Conservation (phyloP, 2,113 vertebrate genomes). For the Capreolus pygargus region DNA sequence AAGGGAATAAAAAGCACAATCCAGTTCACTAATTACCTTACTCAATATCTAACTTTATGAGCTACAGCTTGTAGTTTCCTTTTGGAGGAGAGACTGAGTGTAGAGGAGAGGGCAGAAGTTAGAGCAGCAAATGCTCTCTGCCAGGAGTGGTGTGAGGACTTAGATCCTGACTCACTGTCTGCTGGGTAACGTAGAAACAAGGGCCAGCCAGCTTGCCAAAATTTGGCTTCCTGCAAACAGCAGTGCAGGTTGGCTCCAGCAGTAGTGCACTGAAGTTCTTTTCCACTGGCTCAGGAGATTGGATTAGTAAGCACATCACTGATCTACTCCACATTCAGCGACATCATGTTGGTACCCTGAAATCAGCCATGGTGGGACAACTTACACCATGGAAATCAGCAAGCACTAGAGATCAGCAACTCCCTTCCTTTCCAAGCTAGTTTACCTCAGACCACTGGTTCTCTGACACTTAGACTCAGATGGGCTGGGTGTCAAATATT, state of each 20-base stretch:
- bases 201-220: background rate
- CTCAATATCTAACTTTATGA: background rate
- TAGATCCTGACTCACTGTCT: background rate
- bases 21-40: background rate
- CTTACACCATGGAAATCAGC: background rate
- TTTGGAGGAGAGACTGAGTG: background rate
- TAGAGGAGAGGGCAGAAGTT: background rate
- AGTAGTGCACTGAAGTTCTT: background rate
- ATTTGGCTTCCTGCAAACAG: background rate
- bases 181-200: background rate
- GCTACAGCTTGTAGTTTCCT: background rate
- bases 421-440: background rate
- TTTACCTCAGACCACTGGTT: background rate
- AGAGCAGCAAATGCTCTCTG: background rate
- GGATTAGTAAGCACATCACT: accelerated
- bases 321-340: background rate
- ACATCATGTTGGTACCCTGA: background rate
- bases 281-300: background rate
- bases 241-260: accelerated
- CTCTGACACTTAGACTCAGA: background rate
- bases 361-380: background rate
- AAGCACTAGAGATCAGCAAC: background rate
- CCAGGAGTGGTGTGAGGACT: background rate
- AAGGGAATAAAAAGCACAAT: background rate
- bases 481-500: background rate